phyloP scores from a whole-genome alignment of 2,888 invertebrate species.

The Troides oblongomaculatus region DNA sequence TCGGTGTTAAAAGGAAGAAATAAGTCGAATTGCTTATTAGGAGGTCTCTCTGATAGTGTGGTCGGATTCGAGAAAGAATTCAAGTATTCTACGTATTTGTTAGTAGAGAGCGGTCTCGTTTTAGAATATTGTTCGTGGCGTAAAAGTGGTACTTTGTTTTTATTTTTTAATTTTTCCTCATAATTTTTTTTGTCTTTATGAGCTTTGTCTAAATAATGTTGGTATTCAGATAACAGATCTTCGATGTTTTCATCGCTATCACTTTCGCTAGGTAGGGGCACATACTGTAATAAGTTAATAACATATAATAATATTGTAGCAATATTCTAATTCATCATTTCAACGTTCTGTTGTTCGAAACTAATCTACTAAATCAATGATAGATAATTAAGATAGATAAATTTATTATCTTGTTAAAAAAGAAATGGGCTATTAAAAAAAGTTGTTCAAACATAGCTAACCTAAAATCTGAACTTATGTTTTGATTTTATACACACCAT shows the following conservation, averaged over 20 bases:
- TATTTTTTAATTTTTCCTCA: conserved; percentile 55
- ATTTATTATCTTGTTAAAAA: too few species aligned
- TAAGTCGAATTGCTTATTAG: conserved; percentile 51
- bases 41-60: conserved; percentile 41
- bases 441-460: neutral
- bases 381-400: too few species aligned
- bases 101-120: conserved; percentile 40
- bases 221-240: conserved; percentile 65
- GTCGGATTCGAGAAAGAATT: conserved; percentile 41
- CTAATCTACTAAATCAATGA: neutral
- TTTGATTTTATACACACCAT: conserved; percentile 46
- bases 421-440: too few species aligned
- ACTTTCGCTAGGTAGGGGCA: conserved; percentile 50
- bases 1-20: conserved; percentile 51
- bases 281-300: conserved; percentile 53
- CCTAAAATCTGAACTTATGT: neutral
- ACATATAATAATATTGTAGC: conserved; percentile 23
- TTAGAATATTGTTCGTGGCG: conserved; percentile 58
- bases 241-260: conserved; percentile 66
- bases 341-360: neutral
- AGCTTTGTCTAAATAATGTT: conserved; percentile 66
- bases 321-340: neutral
- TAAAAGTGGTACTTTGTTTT: conserved; percentile 64
- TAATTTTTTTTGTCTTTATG: conserved; percentile 60
- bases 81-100: conserved; percentile 45